Base-by-base conservation (phyloP, 2,797 vertebrate genomes). In the Neosalanx taihuensis region DNA sequence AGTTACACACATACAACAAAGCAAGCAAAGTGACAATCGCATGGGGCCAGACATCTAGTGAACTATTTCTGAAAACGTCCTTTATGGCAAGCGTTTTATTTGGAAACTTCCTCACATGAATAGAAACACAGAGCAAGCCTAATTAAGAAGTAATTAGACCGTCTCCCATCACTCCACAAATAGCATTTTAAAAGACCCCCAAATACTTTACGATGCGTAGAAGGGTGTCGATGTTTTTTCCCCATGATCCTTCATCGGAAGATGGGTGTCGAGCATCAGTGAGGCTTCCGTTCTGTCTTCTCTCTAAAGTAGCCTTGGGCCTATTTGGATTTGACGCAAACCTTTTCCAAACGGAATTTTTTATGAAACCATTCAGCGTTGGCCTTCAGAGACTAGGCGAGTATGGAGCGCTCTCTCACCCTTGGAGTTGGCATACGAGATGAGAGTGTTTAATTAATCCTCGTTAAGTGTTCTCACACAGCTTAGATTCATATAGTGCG, bases 321-420 rank as follows among this genome's bases (percentile, higher is more conserved):
- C 41, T 46, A 46, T 46, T 3, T 13, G 76, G 73, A 84, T 82
- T 71, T 77, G 71, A 82, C 80, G 85, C 79, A 76, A 72, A 65
- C 83, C 83, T 74, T 81, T 81, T 86, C 73, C 76, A 73, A 74
- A 76, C 77, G 78, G 49, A 61, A 10, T 78, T 56, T 33, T 20
- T 12, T 46, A 12, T 74, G 73, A 77, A 78, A 81, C 74, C 57
- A 80, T 77, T 75, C 61, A 67, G 74, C 72, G 57, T 67, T 3
- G 59, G 73, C 68, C 68, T 76, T 64, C 56, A 53, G 65, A 59
- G 26, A 41, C 37, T 10, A 29, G 57, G 64, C 20, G 0, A 9
- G 69, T 71, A 79, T 72, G 7, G 13, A 73, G 41, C 59, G 66
- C 79, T 82, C 53, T 60, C 41, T 23, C 33, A 59, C 66, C n/a